Evolutionary conservation across 53 echinoderm and acorn worm genomes (phyloP), one percentile per base, ranked within the genome.

Genomic region (Antedon mediterranea): DNA sequence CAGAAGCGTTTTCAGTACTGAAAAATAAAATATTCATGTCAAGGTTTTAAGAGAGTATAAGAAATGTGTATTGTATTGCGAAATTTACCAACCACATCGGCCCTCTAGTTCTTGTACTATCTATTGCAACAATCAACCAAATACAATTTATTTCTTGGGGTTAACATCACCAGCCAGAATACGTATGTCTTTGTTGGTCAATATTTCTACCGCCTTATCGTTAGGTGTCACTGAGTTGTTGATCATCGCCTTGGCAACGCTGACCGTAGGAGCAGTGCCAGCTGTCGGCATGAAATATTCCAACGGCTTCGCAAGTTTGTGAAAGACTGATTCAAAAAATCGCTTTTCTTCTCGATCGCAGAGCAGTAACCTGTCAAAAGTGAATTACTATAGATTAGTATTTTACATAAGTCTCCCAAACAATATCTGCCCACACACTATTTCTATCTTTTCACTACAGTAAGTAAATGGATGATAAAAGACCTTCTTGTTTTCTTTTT

Each of bases 231-330:
- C 43, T 15, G 86, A 84, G 43, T 82, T 87, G 71, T 91, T 89
- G 18, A 89, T 79, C 85, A 94, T 81, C 0, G 89, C 89, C 82
- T 94, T 91, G 42, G 89, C 94, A 29, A 94, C 87, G 28, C 82
- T 85, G 20, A 81, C 31, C 0, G 91, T 91, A 0, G 87, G 82
- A 33, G 89, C 87, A 20, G 89, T 89, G 26, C 80, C 71, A 14
- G 44, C 42, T 0, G 90, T 90, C 9, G 94, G 94, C 0, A 76
- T 32, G 29, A 89, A 34, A 32, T 89, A 87, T 28, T 90, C 94
- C 34, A 94, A 28, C 3, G 93, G 93, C 33, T 73, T 73, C 74
- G 82, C 14, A 0, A 82, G 28, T 18, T 88, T 81, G 13, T 32
- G 78, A 0, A 15, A 4, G 0, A 93, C 0, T 80, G 86, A 82